Percentiles rank a stretch among this genome's conserved stretches.
These are phyloP conservation scores for Centropyge bicolor DNA, from an alignment of 2,797 vertebrate genomes.

Conservation along the genomic window DNA sequence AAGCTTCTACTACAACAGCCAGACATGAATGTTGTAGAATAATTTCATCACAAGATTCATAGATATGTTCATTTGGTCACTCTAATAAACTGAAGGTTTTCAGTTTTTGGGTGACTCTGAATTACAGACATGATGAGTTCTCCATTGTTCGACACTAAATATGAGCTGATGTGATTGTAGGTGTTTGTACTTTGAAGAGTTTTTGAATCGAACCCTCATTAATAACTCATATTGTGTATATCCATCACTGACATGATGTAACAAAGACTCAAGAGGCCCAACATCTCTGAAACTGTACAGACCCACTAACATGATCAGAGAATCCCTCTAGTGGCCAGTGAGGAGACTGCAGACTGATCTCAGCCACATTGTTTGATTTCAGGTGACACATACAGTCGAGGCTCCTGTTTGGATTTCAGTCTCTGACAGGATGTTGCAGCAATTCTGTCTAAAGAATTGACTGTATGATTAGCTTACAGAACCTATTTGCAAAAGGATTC, in stretches of 20 bases:
- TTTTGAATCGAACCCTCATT: constrained; percentile 46
- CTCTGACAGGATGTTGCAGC: constrained; percentile 12
- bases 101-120: constrained; percentile 3
- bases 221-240: constrained; percentile 64
- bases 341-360: constrained; percentile 38
- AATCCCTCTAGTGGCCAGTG: constrained; percentile 72
- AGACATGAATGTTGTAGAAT: neutral
- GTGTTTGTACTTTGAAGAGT: constrained; percentile 48
- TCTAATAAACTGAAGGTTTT: neutral
- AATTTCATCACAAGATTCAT: constrained; percentile 7
- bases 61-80: constrained; percentile 11
- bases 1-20: neutral
- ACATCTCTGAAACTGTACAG: constrained; percentile 33
- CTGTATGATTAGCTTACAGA: neutral
- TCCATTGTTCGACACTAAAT: constrained; percentile 27
- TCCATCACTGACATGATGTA: constrained; percentile 73
- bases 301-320: constrained; percentile 48
- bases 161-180: constrained; percentile 32
- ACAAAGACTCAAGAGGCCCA: constrained; percentile 73
- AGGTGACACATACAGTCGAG: constrained; percentile 15
- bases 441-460: neutral
- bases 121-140: neutral
- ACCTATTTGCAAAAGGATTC: neutral
- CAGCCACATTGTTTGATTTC: constrained; percentile 41
- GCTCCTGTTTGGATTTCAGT: constrained; percentile 11